phyloP scores from a whole-genome alignment of 2,888 invertebrate species.

The Cheilosia vulpina region DNA sequence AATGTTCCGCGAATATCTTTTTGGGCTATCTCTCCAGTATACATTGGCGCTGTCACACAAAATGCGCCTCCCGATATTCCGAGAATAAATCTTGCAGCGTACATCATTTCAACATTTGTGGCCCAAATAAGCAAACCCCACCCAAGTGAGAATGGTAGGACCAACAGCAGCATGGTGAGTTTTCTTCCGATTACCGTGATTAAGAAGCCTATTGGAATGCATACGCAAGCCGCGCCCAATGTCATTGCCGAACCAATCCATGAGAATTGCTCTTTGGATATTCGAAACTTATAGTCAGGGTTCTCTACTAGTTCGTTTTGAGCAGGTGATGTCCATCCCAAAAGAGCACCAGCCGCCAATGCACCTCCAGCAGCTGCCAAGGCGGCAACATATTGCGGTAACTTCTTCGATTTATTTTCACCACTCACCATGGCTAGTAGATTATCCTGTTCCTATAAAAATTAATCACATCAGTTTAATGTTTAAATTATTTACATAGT shows the following conservation, averaged over 20 bases:
- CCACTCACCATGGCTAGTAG: constrained; percentile 80
- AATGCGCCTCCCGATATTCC: constrained; percentile 87
- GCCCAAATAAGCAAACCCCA: constrained; percentile 91
- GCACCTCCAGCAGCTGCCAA: constrained; percentile 90
- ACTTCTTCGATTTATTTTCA: constrained; percentile 77
- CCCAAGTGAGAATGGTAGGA: constrained; percentile 88
- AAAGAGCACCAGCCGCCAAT: constrained; percentile 89
- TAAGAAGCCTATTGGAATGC: constrained; percentile 89
- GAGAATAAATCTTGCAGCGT: constrained; percentile 81
- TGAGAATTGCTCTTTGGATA: constrained; percentile 85
- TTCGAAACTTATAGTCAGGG: constrained; percentile 83
- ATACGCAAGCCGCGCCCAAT: constrained; percentile 89
- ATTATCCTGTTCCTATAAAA: constrained; percentile 81
- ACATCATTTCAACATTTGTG: constrained; percentile 85
- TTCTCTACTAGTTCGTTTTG: constrained; percentile 75
- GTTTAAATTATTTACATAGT: not conserved
- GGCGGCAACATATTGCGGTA: constrained; percentile 82
- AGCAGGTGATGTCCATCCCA: constrained; percentile 93
- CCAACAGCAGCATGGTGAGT: constrained; percentile 84
- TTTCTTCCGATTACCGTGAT: constrained; percentile 91
- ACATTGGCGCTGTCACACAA: constrained; percentile 93
- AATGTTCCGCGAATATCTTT: constrained; percentile 92
- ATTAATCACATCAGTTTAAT: not conserved
- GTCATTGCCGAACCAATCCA: constrained; percentile 90
- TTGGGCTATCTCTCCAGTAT: constrained; percentile 93